Evolutionary conservation across 2,113 vertebrate genomes (phyloP).

Genomic region (Gambusia holbrooki): DNA sequence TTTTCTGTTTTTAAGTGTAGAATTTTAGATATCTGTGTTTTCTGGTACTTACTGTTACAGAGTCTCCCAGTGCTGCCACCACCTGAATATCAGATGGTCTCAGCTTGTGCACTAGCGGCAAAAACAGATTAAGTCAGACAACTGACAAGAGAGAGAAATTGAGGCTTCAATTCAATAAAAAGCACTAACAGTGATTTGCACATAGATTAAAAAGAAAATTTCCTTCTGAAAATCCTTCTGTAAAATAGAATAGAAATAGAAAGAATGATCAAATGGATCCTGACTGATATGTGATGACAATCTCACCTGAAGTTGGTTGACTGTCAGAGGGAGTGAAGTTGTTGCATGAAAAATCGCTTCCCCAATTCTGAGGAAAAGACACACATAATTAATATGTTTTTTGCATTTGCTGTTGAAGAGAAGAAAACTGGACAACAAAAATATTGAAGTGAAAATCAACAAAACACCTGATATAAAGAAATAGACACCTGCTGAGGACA

Average conservation of each 20-base stretch:
- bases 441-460: neutral
- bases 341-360: conserved; percentile 84
- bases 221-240: neutral
- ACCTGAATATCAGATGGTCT: conserved; percentile 87
- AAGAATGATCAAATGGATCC: neutral
- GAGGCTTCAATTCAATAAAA: too few species aligned
- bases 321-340: conserved; percentile 67
- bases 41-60: conserved; percentile 82
- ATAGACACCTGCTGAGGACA: neutral
- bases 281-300: neutral
- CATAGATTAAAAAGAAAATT: neutral
- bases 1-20: too few species aligned
- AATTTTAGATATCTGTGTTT: neutral
- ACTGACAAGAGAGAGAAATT: too few species aligned
- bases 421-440: neutral
- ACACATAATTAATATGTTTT: neutral
- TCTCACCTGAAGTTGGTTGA: conserved; percentile 86
- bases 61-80: conserved; percentile 89
- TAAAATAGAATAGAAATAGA: neutral
- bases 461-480: neutral
- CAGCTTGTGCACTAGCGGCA: conserved; percentile 83
- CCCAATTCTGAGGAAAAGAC: conserved; percentile 84
- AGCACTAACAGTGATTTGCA: too few species aligned
- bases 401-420: neutral
- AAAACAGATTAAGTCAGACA: neutral